Evolutionary conservation across 2,797 vertebrate species (phyloP).

Genomic region (Cynodonichthys magdalenae): DNA sequence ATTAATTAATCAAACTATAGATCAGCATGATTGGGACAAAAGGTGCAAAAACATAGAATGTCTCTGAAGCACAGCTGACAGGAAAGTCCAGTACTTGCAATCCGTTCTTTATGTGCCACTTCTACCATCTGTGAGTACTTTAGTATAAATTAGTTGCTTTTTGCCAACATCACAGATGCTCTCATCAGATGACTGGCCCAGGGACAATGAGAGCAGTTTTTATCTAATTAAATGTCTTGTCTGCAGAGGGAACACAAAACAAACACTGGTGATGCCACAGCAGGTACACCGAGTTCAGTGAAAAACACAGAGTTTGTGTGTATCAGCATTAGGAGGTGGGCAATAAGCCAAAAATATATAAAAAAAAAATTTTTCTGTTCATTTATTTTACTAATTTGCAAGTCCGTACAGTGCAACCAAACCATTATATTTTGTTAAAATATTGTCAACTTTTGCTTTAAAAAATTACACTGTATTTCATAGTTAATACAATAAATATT

Average conservation of each 20-base stretch:
- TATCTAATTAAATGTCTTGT: conserved; percentile 71
- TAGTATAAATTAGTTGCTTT: conserved; percentile 61
- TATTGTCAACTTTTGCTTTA: no score
- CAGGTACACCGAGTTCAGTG: conserved; percentile 34
- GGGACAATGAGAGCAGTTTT: conserved; percentile 77
- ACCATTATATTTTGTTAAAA: no score
- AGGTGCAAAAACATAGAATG: not conserved
- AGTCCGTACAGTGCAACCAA: no score
- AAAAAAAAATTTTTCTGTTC: no score
- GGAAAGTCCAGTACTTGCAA: conserved; percentile 5
- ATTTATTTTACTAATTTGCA: no score
- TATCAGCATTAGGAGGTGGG: not conserved
- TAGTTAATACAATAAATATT: no score
- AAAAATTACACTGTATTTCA: no score
- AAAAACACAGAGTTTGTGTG: not conserved
- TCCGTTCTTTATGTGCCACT: conserved; percentile 6
- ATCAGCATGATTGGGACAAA: not conserved
- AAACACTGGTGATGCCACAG: conserved; percentile 42
- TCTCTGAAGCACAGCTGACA: not conserved
- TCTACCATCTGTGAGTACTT: conserved; percentile 22
- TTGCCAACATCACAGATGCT: conserved; percentile 67
- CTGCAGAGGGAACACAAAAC: conserved; percentile 55
- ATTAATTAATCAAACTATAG: not conserved
- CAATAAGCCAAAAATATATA: not conserved
- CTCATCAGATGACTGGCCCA: conserved; percentile 71